Percentiles rank a stretch among this genome's conserved stretches.
Evolutionary conservation across 2,113 vertebrate genomes (phyloP).

Genomic region (Cisticola juncidis): DNA sequence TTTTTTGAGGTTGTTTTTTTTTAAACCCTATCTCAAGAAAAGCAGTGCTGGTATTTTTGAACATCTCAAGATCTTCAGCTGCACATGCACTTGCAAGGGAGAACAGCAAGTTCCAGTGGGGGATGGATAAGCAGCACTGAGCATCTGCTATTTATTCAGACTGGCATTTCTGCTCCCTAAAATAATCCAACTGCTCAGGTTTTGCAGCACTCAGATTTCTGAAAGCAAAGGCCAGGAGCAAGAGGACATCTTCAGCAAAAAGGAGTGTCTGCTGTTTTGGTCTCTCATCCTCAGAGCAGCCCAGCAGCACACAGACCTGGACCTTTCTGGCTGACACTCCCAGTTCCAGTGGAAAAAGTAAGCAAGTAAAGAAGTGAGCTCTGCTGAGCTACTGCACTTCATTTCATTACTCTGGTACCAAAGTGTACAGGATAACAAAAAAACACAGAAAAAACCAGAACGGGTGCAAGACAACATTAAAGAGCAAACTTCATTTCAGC

Average conservation of each 20-base stretch:
- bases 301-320: not conserved
- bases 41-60: not conserved
- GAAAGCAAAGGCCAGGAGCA: not conserved
- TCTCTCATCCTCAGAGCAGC: not conserved
- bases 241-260: not conserved
- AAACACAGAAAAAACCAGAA: not conserved
- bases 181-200: not conserved
- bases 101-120: not conserved
- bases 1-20: not conserved
- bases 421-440: not conserved
- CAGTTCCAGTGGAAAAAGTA: not conserved
- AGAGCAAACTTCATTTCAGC: not conserved
- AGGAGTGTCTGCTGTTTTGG: not conserved
- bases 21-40: not conserved
- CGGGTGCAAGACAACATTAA: fast-evolving
- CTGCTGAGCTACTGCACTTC: not conserved
- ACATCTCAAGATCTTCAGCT: not conserved
- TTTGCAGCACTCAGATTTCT: not conserved
- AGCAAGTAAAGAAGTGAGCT: not conserved
- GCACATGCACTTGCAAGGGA: not conserved
- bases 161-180: not conserved
- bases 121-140: not conserved
- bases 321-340: not conserved
- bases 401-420: not conserved
- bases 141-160: not conserved